phyloP scores from a whole-genome alignment of 2,113 vertebrate genomes.

The Gopherus flavomarginatus region DNA sequence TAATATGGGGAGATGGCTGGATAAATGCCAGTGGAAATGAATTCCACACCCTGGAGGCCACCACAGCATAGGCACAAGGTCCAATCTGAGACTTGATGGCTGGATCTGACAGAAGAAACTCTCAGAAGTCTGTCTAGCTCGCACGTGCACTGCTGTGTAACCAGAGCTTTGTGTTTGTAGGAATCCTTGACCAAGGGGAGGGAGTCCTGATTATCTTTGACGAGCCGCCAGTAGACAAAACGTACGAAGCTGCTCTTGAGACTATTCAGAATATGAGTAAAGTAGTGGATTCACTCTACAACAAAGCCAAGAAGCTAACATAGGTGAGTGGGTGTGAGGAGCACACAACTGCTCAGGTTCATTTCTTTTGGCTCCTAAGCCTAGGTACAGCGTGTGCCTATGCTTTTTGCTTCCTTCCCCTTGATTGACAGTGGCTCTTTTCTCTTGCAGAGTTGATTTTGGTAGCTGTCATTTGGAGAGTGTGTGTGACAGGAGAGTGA shows the following conservation, averaged over 20 bases:
- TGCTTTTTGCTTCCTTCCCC: not conserved
- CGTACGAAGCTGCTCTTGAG: conserved; percentile 97
- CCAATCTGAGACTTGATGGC: rapidly evolving
- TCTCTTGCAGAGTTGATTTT: conserved; percentile 86
- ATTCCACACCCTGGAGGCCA: not conserved
- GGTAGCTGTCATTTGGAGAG: conserved; percentile 88
- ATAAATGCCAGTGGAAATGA: not conserved
- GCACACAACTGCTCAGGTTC: not conserved
- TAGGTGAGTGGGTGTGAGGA: conserved; percentile 85
- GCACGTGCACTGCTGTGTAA: not conserved
- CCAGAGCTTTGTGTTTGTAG: conserved; percentile 70
- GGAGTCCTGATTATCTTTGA: conserved; percentile 98
- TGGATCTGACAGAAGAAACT: not conserved
- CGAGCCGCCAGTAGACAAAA: conserved; percentile 98
- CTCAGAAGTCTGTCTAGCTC: not conserved
- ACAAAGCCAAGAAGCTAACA: conserved; percentile 99
- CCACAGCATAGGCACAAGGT: not conserved
- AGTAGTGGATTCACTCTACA: conserved; percentile 99
- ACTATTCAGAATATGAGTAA: conserved; percentile 99
- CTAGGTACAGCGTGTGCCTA: conserved; percentile 6
- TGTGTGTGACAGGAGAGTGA: conserved; percentile 94
- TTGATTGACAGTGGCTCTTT: conserved; percentile 72
- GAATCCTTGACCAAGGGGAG: conserved; percentile 98
- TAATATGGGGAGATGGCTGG: not conserved
- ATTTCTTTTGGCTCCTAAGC: not conserved